Conservation (phyloP, 92 coral and sea anemone genomes). For the Nematostella vectensis region DNA sequence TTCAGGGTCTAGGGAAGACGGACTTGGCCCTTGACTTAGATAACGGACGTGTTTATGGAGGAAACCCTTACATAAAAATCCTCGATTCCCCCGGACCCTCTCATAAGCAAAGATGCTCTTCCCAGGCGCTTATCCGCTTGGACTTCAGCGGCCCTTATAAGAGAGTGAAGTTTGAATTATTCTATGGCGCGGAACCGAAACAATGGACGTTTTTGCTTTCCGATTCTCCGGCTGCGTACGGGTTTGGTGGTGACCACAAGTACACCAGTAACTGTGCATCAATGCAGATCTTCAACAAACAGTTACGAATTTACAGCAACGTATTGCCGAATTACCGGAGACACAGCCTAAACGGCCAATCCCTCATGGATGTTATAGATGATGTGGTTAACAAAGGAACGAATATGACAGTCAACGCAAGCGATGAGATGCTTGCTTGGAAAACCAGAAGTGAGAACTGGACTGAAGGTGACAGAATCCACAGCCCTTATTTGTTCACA, state of each 20-base stretch:
- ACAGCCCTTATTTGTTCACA: slow-evolving; percentile 47
- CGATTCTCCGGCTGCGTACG: slow-evolving; percentile 70
- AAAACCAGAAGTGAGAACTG: slow-evolving; percentile 13
- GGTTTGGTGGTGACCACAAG: slow-evolving; percentile 77
- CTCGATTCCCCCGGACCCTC: slow-evolving; percentile 31
- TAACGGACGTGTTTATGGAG: slow-evolving; percentile 36
- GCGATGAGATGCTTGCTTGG: slow-evolving; percentile 63
- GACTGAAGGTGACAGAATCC: neutral
- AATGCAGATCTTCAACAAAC: slow-evolving; percentile 64
- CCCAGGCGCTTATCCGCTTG: slow-evolving; percentile 62
- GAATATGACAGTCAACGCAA: slow-evolving; percentile 57
- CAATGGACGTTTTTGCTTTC: slow-evolving; percentile 75
- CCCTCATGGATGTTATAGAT: slow-evolving; percentile 55
- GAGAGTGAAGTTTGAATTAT: slow-evolving; percentile 62
- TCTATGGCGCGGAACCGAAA: slow-evolving; percentile 66
- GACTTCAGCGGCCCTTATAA: slow-evolving; percentile 82
- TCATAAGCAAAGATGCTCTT: slow-evolving; percentile 43
- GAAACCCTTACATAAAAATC: slow-evolving; percentile 31
- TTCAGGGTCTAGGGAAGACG: slow-evolving; percentile 31
- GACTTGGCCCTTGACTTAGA: slow-evolving; percentile 58
- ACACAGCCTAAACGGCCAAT: slow-evolving; percentile 55
- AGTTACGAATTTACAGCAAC: slow-evolving; percentile 80
- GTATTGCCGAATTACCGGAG: slow-evolving; percentile 49
- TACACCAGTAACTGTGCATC: slow-evolving; percentile 84
- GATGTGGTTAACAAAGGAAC: slow-evolving; percentile 61